Percentiles rank a stretch among this genome's conserved stretches.
Conservation (phyloP, 92 coral and sea anemone species). For the Zoanthus gigantus region DNA sequence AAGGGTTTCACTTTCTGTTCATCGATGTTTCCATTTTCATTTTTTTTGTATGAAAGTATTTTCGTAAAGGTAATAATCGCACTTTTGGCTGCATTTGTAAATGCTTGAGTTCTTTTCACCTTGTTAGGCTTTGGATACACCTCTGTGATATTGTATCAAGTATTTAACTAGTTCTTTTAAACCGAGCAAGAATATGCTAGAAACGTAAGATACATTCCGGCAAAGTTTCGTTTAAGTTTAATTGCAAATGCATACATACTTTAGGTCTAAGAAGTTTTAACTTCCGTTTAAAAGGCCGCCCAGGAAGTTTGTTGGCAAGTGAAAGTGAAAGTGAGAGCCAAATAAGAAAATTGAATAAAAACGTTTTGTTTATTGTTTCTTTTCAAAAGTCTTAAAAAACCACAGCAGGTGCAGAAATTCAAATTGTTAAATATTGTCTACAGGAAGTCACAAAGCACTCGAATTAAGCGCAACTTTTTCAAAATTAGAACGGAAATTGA, state of each 20-base stretch:
- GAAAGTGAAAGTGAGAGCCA: background rate
- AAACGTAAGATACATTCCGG: background rate
- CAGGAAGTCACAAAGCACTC: background rate
- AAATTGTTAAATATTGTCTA: background rate
- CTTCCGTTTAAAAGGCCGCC: background rate
- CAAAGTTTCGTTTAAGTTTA: background rate
- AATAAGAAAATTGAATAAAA: background rate
- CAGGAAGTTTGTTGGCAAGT: background rate
- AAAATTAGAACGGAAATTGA: no score
- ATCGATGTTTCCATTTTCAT: background rate
- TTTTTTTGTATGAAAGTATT: background rate
- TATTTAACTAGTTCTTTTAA: background rate
- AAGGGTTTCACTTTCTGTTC: background rate
- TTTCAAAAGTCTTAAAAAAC: no score
- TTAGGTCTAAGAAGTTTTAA: background rate
- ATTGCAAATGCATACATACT: background rate
- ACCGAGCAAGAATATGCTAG: background rate
- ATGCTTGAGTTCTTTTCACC: background rate
- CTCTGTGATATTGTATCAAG: background rate
- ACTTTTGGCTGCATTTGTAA: background rate
- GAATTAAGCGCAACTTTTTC: background rate
- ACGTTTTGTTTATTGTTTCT: background rate
- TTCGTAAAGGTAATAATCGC: background rate
- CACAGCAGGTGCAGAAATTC: no score
- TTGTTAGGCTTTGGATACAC: background rate